Conservation (phyloP, 2,113 vertebrate genomes). For the Ginglymostoma cirratum region DNA sequence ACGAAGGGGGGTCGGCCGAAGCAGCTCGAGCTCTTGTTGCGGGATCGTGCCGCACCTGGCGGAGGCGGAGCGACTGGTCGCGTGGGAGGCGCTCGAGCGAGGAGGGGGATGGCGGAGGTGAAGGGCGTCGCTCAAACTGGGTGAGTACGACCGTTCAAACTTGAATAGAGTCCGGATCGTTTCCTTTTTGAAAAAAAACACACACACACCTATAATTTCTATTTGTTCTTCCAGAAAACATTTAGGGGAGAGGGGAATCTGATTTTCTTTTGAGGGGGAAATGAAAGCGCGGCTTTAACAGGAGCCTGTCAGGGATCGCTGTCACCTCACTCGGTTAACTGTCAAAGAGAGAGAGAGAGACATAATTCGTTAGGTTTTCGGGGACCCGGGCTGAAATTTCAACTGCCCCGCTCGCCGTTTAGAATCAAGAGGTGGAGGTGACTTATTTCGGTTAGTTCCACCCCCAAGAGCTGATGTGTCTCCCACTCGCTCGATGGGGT, state of each 20-base stretch:
- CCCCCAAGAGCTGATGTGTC: not conserved
- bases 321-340: not conserved
- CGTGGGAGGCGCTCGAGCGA: constrained; percentile 9
- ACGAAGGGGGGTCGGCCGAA: not conserved
- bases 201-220: too few species aligned
- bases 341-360: too few species aligned
- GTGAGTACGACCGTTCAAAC: not conserved
- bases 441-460: not conserved
- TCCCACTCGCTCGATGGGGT: not conserved
- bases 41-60: not conserved
- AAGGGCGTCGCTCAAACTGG: constrained; percentile 14
- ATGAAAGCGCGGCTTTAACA: not conserved
- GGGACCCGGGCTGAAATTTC: not conserved
- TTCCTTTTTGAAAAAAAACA: not conserved
- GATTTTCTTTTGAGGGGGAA: not conserved
- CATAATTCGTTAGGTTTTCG: not conserved
- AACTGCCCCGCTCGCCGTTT: not conserved
- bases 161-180: not conserved
- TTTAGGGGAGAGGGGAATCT: too few species aligned
- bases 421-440: not conserved
- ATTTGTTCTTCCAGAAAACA: not conserved
- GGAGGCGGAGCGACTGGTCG: not conserved
- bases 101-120: constrained; percentile 23
- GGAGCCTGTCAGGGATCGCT: not conserved
- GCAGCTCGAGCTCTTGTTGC: constrained; percentile 14